Evolutionary conservation across 2,888 invertebrate species (phyloP).

Genomic region (Dynastes hyllus): DNA sequence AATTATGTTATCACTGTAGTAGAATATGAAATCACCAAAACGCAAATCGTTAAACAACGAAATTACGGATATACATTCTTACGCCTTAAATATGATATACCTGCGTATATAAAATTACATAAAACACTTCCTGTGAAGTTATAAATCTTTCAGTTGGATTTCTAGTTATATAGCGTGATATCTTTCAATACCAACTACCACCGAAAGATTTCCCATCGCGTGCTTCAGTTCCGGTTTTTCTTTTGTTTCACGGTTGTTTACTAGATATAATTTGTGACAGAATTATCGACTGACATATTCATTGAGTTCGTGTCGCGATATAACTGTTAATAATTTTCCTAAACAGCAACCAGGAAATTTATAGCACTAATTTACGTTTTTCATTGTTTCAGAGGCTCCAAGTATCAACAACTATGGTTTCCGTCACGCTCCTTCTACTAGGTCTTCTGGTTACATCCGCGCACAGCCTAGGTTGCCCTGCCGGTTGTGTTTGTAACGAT

Average conservation of each 20-base stretch:
- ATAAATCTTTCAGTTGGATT: slow-evolving; percentile 49
- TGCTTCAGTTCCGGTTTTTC: slow-evolving; percentile 35
- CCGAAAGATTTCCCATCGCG: slow-evolving; percentile 52
- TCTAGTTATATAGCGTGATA: slow-evolving; percentile 49
- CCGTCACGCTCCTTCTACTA: slow-evolving; percentile 57
- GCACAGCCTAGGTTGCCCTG: slow-evolving; percentile 84
- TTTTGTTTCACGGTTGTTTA: slow-evolving; percentile 45
- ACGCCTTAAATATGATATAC: background rate
- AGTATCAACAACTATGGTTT: slow-evolving; percentile 37
- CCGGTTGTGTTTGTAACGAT: slow-evolving; percentile 91
- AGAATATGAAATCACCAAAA: background rate
- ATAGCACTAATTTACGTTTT: slow-evolving; percentile 34
- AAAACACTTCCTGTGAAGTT: slow-evolving; percentile 34
- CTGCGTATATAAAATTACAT: slow-evolving; percentile 35
- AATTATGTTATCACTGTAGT: background rate
- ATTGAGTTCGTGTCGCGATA: slow-evolving; percentile 47
- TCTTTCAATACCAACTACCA: slow-evolving; percentile 48
- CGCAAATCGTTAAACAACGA: background rate
- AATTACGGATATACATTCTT: background rate
- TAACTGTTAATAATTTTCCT: slow-evolving; percentile 41
- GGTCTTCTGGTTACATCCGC: slow-evolving; percentile 66
- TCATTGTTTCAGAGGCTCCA: slow-evolving; percentile 41
- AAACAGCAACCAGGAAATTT: slow-evolving; percentile 37
- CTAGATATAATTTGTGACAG: slow-evolving; percentile 38
- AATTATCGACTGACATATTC: slow-evolving; percentile 46